phyloP scores from a whole-genome alignment of 2,113 vertebrate species.

The Mohoua ochrocephala region DNA sequence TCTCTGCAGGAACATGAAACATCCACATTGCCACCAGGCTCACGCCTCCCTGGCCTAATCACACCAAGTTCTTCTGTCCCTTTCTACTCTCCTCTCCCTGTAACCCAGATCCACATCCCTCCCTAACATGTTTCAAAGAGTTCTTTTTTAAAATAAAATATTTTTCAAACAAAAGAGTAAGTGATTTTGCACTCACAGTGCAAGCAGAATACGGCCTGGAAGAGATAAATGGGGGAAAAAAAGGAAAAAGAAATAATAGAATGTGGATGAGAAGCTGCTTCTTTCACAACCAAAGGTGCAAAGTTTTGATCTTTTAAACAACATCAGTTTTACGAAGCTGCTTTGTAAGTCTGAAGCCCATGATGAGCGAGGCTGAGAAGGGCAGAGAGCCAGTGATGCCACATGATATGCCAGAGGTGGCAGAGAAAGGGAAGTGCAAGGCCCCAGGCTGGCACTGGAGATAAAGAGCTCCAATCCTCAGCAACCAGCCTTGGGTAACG shows the following conservation, averaged over 20 bases:
- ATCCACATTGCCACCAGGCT: neutral
- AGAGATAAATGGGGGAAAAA: slow-evolving; percentile 14
- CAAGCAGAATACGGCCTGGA: slow-evolving; percentile 42
- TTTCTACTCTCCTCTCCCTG: neutral
- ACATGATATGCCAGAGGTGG: neutral
- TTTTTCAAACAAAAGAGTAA: neutral
- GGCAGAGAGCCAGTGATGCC: neutral
- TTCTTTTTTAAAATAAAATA: neutral
- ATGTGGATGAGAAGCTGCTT: slow-evolving; percentile 36
- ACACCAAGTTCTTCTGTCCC: neutral
- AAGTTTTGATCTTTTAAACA: neutral
- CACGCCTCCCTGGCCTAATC: neutral
- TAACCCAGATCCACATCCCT: neutral
- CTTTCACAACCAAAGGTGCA: slow-evolving; percentile 34
- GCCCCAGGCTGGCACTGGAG: neutral
- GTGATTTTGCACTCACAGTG: neutral
- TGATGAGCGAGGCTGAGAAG: fast-evolving
- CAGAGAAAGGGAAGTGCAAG: neutral
- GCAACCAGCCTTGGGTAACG: neutral
- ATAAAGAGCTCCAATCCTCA: neutral
- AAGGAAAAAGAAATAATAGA: neutral
- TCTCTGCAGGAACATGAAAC: neutral
- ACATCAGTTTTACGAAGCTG: neutral
- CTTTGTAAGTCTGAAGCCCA: neutral
- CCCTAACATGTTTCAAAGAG: neutral